Base-by-base conservation (phyloP, 2,888 invertebrate genomes). In the Mantis religiosa region DNA sequence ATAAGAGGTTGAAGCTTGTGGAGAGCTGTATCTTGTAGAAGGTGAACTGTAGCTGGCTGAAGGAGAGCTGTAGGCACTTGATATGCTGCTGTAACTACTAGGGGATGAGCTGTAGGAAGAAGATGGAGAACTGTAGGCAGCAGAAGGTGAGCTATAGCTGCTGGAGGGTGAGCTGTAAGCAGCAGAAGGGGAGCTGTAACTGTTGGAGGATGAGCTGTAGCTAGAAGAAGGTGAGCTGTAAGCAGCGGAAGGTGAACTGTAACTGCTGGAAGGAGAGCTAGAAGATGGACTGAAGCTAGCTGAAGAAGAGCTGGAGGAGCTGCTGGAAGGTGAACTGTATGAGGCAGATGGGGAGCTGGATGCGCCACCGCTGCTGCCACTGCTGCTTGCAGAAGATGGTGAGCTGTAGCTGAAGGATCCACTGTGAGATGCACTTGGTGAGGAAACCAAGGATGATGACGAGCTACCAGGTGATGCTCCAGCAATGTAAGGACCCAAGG, bases 251-350 rank as follows among this genome's bases (percentile, higher is more conserved):
- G 89, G 89, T 1, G 87, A 83, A 54, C 89, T 86, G 85, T 86
- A 89, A 71, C 88, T 88, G 41, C 85, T 81, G 3, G 88, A 87
- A 30, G 89, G 89, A 15, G 89, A 86, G 82, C 86, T 86, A 84
- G 88, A 89, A 30, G 85, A 15, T 8, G 71, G 25, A 25, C 81
- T 83, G 54, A 25, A 25, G 27, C 71, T 85, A 71, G 85, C 71
- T 47, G 86, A 86, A 25, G 84, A 54, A 28, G 82, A 83, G 30
- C 82, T 34, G 88, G 87, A 41, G n/a, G 84, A 34, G n/a, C 84
- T 28, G 27, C 83, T n/a, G 47, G 85, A 54, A 3, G 89, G 89
- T 6, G 88, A 81, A 84, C 89, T 88, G 84, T 89, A 89, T 27
- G 89, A 89, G 28, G 87, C n/a, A 30, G 85, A 82, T 28, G 54